phyloP scores from a whole-genome alignment of 1,140 invertebrate genomes.

The Calosoma granatense region DNA sequence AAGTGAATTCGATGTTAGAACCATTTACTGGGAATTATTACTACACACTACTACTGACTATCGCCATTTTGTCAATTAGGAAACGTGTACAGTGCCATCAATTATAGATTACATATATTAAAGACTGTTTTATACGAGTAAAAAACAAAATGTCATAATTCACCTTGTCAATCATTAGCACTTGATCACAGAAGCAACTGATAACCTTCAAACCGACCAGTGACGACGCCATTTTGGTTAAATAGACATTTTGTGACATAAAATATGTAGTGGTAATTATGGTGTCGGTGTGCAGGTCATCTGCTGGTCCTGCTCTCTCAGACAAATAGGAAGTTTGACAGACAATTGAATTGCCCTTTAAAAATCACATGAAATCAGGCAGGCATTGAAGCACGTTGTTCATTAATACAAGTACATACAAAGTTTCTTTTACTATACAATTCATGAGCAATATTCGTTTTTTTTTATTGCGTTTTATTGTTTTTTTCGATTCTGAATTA shows the following conservation, averaged over 20 bases:
- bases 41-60: too few relatives aligned
- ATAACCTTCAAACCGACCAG: background rate
- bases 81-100: too few relatives aligned
- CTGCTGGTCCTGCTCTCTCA: background rate
- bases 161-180: background rate
- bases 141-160: too few relatives aligned
- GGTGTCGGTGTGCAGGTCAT: too few relatives aligned
- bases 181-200: background rate
- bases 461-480: slow-evolving; percentile 4
- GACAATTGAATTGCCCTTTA: background rate
- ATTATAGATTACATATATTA: too few relatives aligned
- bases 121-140: too few relatives aligned
- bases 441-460: slow-evolving; percentile 6
- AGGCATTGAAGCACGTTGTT: slow-evolving; percentile 1
- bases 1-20: too few relatives aligned
- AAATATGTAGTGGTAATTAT: slow-evolving; percentile 5
- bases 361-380: slow-evolving; percentile 5
- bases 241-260: background rate
- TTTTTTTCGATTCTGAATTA: slow-evolving; percentile 1
- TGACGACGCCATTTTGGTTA: background rate
- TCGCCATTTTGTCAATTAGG: too few relatives aligned
- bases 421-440: slow-evolving; percentile 5
- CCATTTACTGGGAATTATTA: too few relatives aligned
- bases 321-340: background rate
- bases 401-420: background rate